Evolutionary conservation across 2,113 vertebrate species (phyloP), one percentile per base, ranked within the genome.

Genomic region (Aspidoscelis tigris): DNA sequence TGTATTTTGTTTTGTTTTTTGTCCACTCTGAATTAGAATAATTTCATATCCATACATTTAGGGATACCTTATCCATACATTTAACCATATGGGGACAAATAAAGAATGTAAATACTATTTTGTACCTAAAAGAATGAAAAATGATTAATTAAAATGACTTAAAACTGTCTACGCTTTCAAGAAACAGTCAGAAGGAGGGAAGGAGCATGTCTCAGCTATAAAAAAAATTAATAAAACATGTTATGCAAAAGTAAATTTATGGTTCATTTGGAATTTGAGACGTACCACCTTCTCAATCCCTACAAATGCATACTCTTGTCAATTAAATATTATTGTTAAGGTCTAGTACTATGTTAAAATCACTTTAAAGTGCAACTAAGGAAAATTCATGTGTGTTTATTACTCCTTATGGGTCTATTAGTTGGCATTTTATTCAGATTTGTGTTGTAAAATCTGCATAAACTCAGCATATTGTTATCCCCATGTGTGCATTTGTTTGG

Each of bases 301-400:
- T 95, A 96, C 95, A 96, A 95, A 96, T 96, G 96, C 94, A 96
- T 96, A 96, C 96, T 97, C 95, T 97, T 96, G 96, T 96, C 96
- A 97, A 97, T 96, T 96, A 96, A 96, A 96, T 96, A 96, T 97
- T 96, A 97, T 97, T 97, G 95, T 96, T 97, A 96, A 96, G 96
- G 94, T 94, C 95, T 96, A 95, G 95, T 96, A 96, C 95, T 96
- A 95, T 96, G 95, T 96, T 95, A 95, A 96, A 96, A 96, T 96
- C 95, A 96, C 95, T 96, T 96, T 96, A 95, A 96, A 96, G 94
- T 96, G 96, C 96, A 95, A 95, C 95, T 95, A 95, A 96, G 95
- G 95, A 96, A 96, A 96, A 95, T 95, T 95, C 95, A 95, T 95
- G 96, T 96, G 95, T 96, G 96, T 96, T 96, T 97, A 96, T 95